A percentile compares a stretch with the other conserved stretches of the same genome.
Evolutionary conservation across 2,797 vertebrate species (phyloP).

Genomic region (Paratrypauchen microcephalus): DNA sequence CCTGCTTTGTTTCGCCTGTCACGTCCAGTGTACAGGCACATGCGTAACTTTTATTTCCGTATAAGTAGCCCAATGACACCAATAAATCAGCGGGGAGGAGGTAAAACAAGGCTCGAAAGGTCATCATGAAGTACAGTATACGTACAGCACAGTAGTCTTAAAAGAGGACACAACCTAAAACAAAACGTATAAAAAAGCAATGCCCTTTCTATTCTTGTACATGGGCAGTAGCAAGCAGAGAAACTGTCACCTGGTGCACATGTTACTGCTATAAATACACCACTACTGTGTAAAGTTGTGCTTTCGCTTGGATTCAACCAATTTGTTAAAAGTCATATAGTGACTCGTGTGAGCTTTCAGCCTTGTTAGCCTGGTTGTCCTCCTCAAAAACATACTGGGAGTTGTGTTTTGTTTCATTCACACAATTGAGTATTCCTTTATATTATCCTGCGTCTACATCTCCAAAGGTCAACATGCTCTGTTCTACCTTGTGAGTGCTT

Average conservation of each 20-base stretch:
- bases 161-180: conserved; percentile 3
- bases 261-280: not conserved
- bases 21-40: conserved; percentile 58
- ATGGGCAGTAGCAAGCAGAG: not conserved
- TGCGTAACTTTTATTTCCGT: conserved; percentile 70
- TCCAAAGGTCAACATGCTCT: too few species aligned
- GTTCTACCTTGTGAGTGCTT: too few species aligned
- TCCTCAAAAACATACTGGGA: too few species aligned
- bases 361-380: too few species aligned
- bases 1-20: conserved; percentile 76
- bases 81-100: conserved; percentile 61
- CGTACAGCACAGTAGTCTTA: not conserved
- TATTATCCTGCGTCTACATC: too few species aligned
- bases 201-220: not conserved
- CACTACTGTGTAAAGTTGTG: not conserved
- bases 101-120: conserved; percentile 29
- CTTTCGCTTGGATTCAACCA: not conserved
- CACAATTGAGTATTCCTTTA: too few species aligned
- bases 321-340: too few species aligned
- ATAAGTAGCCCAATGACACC: conserved; percentile 58
- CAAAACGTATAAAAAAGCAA: not conserved
- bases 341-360: too few species aligned
- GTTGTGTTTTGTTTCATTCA: too few species aligned
- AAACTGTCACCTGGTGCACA: not conserved
- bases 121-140: conserved; percentile 19